Percentiles rank a stretch among this genome's conserved stretches.
These are phyloP conservation scores for Ligdia adustata DNA, from an alignment of 2,888 invertebrate genomes.

Conservation along the genomic window DNA sequence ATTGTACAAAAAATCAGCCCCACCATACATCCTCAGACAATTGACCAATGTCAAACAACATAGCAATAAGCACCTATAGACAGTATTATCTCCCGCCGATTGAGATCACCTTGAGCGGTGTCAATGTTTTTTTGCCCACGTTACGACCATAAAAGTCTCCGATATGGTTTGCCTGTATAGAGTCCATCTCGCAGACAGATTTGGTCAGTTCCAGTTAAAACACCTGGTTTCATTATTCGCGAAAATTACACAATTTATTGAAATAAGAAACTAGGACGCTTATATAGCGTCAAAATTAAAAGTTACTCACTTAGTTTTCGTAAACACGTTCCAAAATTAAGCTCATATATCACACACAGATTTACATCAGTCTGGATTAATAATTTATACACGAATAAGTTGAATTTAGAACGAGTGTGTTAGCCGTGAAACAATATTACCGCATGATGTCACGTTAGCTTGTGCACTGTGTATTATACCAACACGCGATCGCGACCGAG, in stretches of 20 bases:
- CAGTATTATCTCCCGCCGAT: slow-evolving; percentile 16
- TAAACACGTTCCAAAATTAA: slow-evolving; percentile 1
- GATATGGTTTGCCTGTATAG: slow-evolving; percentile 36
- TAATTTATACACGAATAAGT: slow-evolving; percentile 15
- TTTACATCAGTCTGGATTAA: slow-evolving; percentile 14
- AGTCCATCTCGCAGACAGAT: slow-evolving; percentile 12
- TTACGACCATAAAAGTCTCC: slow-evolving; percentile 31
- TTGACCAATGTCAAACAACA: slow-evolving; percentile 46
- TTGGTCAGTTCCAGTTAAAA: slow-evolving; percentile 2
- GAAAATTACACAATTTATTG: neutral
- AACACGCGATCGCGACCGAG: slow-evolving; percentile 57
- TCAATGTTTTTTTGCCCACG: slow-evolving; percentile 68
- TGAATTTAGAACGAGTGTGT: slow-evolving; percentile 9
- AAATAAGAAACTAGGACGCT: neutral
- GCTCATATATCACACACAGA: slow-evolving; percentile 32
- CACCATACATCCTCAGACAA: slow-evolving; percentile 31
- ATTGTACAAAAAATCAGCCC: neutral
- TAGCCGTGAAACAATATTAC: slow-evolving; percentile 13
- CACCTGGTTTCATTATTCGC: slow-evolving; percentile 4
- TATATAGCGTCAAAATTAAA: neutral
- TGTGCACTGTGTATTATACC: slow-evolving; percentile 52
- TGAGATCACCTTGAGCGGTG: slow-evolving; percentile 68
- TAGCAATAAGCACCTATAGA: slow-evolving; percentile 38
- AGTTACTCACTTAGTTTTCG: slow-evolving; percentile 9
- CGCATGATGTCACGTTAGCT: slow-evolving; percentile 70